phyloP scores from a whole-genome alignment of 2,888 invertebrate genomes.

The Epirrhoe alternata region DNA sequence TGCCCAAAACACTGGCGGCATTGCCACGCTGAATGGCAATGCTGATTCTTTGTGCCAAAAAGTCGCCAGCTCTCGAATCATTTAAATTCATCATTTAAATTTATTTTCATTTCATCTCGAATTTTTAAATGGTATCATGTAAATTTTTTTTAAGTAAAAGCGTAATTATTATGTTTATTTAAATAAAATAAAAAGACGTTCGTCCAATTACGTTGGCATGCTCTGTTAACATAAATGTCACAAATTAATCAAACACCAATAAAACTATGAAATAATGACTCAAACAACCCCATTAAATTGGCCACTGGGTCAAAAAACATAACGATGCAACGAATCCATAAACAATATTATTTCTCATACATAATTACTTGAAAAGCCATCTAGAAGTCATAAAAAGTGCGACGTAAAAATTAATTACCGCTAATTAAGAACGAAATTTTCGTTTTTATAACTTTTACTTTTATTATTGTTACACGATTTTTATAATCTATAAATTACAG shows the following conservation, averaged over 20 bases:
- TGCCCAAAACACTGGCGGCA: no score
- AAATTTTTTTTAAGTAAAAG: no score
- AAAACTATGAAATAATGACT: slow-evolving; percentile 40
- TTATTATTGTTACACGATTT: slow-evolving; percentile 7
- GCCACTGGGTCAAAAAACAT: slow-evolving; percentile 29
- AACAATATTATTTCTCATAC: slow-evolving; percentile 39
- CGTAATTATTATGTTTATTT: no score
- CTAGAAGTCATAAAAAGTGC: slow-evolving; percentile 50
- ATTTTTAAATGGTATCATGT: no score
- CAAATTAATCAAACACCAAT: slow-evolving; percentile 31
- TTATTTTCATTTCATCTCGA: no score
- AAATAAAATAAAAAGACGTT: not conserved
- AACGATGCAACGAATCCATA: slow-evolving; percentile 31
- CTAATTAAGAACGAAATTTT: slow-evolving; percentile 40
- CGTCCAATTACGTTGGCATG: slow-evolving; percentile 2
- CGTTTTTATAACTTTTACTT: slow-evolving; percentile 29
- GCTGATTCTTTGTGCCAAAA: no score
- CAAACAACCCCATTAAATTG: slow-evolving; percentile 26
- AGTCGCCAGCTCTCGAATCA: no score
- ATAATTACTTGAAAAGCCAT: slow-evolving; percentile 47
- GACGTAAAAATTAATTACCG: slow-evolving; percentile 47
- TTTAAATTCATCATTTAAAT: no score
- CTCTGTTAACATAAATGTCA: slow-evolving; percentile 26
- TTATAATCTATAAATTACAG: slow-evolving; percentile 37
- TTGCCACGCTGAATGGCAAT: no score